phyloP scores from a whole-genome alignment of 1,140 invertebrate species.

The Polypedilum pembai region DNA sequence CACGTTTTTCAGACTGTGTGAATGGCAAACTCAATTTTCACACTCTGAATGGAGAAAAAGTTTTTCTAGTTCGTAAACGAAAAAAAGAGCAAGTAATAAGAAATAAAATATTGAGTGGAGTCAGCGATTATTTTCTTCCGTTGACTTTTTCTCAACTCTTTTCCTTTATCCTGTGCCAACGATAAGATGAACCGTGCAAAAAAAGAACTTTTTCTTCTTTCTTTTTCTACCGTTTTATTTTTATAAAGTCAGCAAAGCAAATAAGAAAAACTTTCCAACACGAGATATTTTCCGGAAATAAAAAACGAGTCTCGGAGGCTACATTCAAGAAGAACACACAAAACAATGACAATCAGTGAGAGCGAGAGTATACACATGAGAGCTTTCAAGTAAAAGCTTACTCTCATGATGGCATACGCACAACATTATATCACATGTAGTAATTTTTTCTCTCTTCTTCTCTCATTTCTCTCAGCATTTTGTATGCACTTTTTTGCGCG shows the following conservation, averaged over 20 bases:
- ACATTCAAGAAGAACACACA: not conserved
- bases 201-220: not conserved
- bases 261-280: not conserved
- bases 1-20: not conserved
- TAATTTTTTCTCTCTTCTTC: not conserved
- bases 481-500: constrained; percentile 16
- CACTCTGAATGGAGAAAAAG: not conserved
- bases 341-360: not conserved
- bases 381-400: not conserved
- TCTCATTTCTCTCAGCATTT: not conserved
- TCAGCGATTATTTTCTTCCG: constrained; percentile 1
- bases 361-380: not conserved
- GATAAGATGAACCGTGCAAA: not conserved
- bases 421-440: not conserved
- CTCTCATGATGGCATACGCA: not conserved
- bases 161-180: not conserved
- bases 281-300: constrained; percentile 17
- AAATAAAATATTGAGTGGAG: constrained; percentile 2
- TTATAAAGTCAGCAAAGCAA: not conserved
- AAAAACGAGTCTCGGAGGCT: constrained; percentile 6
- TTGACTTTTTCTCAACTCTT: not conserved
- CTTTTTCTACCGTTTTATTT: not conserved
- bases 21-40: constrained; percentile 13
- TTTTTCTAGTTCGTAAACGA: not conserved
- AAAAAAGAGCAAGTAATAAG: not conserved